A percentile compares a stretch with the other conserved stretches of the same genome.
phyloP scores from a whole-genome alignment of 1,140 invertebrate species.

The Pogonus chalceus region DNA sequence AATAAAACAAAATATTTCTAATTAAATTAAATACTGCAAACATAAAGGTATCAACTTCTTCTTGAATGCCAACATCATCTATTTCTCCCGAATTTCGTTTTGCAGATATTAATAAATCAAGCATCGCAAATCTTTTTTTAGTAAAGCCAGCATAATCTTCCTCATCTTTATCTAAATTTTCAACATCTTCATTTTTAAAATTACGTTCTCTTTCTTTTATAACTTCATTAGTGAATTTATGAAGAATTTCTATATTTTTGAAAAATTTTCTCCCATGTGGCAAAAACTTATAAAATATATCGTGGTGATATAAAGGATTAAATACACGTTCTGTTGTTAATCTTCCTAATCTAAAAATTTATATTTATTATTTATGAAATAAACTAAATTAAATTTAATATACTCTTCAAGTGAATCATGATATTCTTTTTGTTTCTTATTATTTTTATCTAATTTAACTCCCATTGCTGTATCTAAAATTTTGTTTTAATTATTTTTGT shows the following conservation, averaged over 20 bases:
- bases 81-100: slow-evolving; percentile 39
- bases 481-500: background rate
- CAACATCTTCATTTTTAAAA: background rate
- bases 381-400: too few relatives aligned
- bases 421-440: background rate
- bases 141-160: slow-evolving; percentile 5
- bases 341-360: background rate
- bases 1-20: background rate
- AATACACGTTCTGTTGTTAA: slow-evolving; percentile 33
- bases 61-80: slow-evolving; percentile 51
- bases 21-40: slow-evolving; percentile 35
- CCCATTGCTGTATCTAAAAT: slow-evolving; percentile 9
- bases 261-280: slow-evolving; percentile 38
- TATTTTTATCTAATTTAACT: background rate
- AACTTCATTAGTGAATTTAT: slow-evolving; percentile 47
- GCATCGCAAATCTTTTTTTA: slow-evolving; percentile 48
- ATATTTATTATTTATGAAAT: too few relatives aligned
- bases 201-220: background rate
- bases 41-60: slow-evolving; percentile 69
- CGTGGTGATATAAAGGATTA: slow-evolving; percentile 48
- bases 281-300: slow-evolving; percentile 43
- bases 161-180: slow-evolving; percentile 8
- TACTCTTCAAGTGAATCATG: too few relatives aligned
- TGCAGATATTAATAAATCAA: slow-evolving; percentile 56
- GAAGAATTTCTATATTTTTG: slow-evolving; percentile 43